Evolutionary conservation across 2,797 vertebrate genomes (phyloP), one percentile per base, ranked within the genome.

Genomic region (Scolopax rusticola): DNA sequence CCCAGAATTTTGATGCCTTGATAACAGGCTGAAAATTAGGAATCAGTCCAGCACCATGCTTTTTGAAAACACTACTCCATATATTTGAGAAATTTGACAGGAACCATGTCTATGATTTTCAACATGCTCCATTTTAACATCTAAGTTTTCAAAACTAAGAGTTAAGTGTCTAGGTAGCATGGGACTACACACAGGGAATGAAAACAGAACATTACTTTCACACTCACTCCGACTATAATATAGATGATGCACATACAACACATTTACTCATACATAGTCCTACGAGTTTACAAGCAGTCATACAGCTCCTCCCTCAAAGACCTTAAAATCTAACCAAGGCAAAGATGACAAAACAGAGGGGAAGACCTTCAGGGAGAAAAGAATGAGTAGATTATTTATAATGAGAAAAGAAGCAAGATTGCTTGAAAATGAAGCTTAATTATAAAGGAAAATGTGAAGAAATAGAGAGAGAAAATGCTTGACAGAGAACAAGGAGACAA

Each of bases 401-500:
- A 87, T n/a, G 56, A 94, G 77, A 87, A 87, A 89, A 90, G 24
- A 27, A 59, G 11, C 32, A 59, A 87, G 75, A 71, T 53, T 91
- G 45, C 60, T 92, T 80, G 64, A 83, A 93, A 81, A 91, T 32
- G 64, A 30, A 64, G 32, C 32, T 92, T 93, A 93, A 96, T 96
- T 92, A 80, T 48, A 84, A 70, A 53, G 45, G 56, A 89, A n/a
- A 48, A 65, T 92, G 84, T 85, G 73, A 78, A 94, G 32, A 45
- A 80, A 89, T 38, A 33, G 3, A 56, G 51, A 71, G 36, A 75
- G 50, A 88, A 87, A 92, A 76, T 36, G 50, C 24, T 47, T 83
- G 56, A 90, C 45, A 75, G 65, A 83, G 84, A 94, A 83, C 87
- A 92, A 89, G 89, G 65, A 91, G 53, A 85, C 61, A 89, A 63